Base-by-base conservation (phyloP, 2,797 vertebrate species). In the Chelmon rostratus region DNA sequence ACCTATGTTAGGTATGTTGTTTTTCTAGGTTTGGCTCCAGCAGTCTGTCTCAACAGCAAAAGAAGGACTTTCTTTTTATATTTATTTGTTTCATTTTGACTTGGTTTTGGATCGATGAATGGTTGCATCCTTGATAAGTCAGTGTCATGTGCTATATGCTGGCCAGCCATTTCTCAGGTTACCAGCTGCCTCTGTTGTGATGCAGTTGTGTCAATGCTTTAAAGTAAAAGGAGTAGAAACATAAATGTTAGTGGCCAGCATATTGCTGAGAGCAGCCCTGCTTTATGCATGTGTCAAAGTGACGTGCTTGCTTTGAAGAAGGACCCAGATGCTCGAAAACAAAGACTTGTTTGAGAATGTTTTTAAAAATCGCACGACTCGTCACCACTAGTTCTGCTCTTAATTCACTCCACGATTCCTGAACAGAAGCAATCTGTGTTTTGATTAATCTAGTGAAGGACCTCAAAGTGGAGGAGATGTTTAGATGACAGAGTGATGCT, bases 1-100 rank as follows among this genome's bases (percentile, higher is more conserved):
- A 96, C 97, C 90, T 99, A 98, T 83, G 94, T 98, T 96, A 97
- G 98, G 98, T 99, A 97, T 95, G 98, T 98, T 93, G 76, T 81
- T 96, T 95, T 38, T 90, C 94, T 95, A 97, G 97, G 97, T 96
- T 94, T 95, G 81, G 78, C 85, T 89, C 84, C 88, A 84, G 87
- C 69, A 58, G 76, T 44, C 19, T 84, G 81, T 85, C 68, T 86
- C 67, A 44, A 54, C 79, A 66, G 78, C 76, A 81, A 78, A 61
- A 56, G 46, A 78, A 76, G 68, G 73, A 69, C 33, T 79, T 44
- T 71, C 37, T 68, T 68, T 85, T 57, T 62, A 15, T 78, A 16
- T 77, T 63, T 57, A 16, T 84, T 79, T 75, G 3, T 62, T 74
- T 87, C 5, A 66, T 76, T 82, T 88, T 89, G 66, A 80, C 42